Evolutionary conservation across 2,113 vertebrate species (phyloP).

Genomic region (Strigops habroptila): DNA sequence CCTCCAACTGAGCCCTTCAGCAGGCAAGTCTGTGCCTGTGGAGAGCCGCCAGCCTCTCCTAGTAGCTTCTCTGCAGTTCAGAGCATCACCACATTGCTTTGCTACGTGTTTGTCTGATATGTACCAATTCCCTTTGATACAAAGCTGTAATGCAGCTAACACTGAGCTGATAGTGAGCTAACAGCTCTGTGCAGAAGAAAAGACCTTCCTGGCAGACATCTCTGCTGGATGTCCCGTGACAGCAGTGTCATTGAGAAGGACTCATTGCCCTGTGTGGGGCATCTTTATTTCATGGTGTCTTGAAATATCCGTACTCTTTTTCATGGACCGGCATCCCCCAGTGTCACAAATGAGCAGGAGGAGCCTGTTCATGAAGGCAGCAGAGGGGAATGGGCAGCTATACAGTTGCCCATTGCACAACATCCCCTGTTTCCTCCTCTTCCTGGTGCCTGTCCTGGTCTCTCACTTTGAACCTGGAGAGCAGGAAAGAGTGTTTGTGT

Average conservation of each 20-base stretch:
- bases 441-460: neutral
- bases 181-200: neutral
- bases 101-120: accelerated
- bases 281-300: neutral
- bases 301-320: neutral
- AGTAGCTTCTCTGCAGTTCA: neutral
- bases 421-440: neutral
- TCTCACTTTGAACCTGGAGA: neutral
- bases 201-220: neutral
- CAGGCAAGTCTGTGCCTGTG: slow-evolving; percentile 12
- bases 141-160: neutral
- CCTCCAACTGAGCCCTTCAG: neutral
- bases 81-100: neutral
- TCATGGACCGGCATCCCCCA: neutral
- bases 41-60: neutral
- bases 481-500: neutral
- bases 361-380: neutral
- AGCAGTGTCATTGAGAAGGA: neutral
- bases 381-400: neutral
- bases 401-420: neutral
- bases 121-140: accelerated
- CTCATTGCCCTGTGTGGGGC: neutral
- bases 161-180: neutral
- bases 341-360: neutral
- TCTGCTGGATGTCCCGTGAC: accelerated